phyloP scores from a whole-genome alignment of 2,888 invertebrate species.

The Callyntrura sp. region DNA sequence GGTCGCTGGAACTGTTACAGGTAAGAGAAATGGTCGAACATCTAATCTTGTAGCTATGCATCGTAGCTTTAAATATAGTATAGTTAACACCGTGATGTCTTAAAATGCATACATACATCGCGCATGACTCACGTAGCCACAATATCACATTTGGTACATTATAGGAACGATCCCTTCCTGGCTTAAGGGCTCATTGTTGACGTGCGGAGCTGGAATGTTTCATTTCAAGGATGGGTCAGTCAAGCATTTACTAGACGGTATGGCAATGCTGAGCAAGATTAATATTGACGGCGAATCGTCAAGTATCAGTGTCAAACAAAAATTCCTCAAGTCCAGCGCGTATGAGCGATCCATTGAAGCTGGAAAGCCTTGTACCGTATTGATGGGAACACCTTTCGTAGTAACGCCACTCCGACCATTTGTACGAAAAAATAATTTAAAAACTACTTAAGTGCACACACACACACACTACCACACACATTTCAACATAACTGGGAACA shows the following conservation, averaged over 20 bases:
- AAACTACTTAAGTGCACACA: neutral
- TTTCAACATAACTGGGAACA: too few relatives aligned
- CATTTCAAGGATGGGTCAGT: slow-evolving; percentile 85
- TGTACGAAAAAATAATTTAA: slow-evolving; percentile 60
- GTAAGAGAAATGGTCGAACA: too few relatives aligned
- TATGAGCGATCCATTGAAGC: slow-evolving; percentile 85
- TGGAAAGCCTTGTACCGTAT: slow-evolving; percentile 85
- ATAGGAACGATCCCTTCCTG: slow-evolving; percentile 85
- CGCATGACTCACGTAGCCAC: too few relatives aligned
- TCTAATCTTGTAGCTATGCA: too few relatives aligned
- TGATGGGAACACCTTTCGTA: slow-evolving; percentile 87
- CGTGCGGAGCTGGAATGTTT: slow-evolving; percentile 86
- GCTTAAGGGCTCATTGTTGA: slow-evolving; percentile 85
- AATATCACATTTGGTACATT: too few relatives aligned
- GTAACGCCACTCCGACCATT: slow-evolving; percentile 85
- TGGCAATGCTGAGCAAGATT: slow-evolving; percentile 86
- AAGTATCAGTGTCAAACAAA: slow-evolving; percentile 84
- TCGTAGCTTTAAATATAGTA: too few relatives aligned
- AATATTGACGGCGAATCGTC: slow-evolving; percentile 85
- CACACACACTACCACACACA: too few relatives aligned
- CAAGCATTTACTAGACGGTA: slow-evolving; percentile 86
- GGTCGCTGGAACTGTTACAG: slow-evolving; percentile 26
- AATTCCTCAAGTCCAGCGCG: slow-evolving; percentile 86
- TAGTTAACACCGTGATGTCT: too few relatives aligned
- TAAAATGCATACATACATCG: too few relatives aligned